A percentile compares a stretch with the other conserved stretches of the same genome.
Evolutionary conservation across 2,888 invertebrate genomes (phyloP).

Genomic region (Frankliniella fusca): DNA sequence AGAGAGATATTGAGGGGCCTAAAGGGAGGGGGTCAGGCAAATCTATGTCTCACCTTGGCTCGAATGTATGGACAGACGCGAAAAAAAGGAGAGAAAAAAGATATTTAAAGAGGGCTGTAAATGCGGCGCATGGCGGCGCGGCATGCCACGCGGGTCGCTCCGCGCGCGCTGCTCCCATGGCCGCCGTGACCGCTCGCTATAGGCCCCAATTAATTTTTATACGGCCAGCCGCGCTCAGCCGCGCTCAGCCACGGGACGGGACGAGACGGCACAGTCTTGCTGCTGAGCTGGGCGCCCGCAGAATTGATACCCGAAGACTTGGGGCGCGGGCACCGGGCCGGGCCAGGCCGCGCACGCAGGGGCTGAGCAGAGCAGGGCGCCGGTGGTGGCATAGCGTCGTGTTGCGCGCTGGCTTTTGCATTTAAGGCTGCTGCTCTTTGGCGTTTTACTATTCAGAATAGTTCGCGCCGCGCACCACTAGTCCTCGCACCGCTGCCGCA

Average conservation of each 20-base stretch:
- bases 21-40: neutral
- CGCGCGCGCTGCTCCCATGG: neutral
- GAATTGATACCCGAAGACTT: no score
- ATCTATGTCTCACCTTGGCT: neutral
- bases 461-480: no score
- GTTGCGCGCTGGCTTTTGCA: constrained; percentile 4
- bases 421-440: constrained; percentile 21
- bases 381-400: neutral
- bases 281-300: no score
- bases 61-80: neutral
- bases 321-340: neutral
- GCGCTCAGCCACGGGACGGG: no score
- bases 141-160: neutral
- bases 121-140: neutral
- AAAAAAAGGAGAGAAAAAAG: neutral
- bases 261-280: no score
- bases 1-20: neutral
- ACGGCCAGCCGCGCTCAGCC: no score
- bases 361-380: neutral
- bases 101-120: no score
- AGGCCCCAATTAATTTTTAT: neutral
- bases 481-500: no score
- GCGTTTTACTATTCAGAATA: constrained; percentile 23
- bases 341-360: neutral
- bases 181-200: neutral